Conservation (phyloP, 2,888 invertebrate genomes). For the Halictus quadricinctus region DNA sequence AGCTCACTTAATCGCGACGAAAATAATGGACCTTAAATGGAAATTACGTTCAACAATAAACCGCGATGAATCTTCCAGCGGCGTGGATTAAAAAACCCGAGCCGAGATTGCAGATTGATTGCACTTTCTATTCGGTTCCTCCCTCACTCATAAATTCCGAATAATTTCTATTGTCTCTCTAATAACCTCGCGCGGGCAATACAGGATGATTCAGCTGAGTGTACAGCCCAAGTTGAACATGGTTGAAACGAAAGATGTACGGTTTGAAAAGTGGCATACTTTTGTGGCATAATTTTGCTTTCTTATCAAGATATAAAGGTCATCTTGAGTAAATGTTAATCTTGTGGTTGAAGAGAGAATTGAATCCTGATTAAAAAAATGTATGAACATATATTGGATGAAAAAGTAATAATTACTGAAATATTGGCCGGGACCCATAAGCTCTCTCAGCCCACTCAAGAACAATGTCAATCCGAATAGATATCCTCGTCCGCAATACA, state of each 20-base stretch:
- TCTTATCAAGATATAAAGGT: background rate
- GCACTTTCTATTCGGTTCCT: constrained; percentile 20
- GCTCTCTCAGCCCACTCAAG: too few species aligned
- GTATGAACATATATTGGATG: too few species aligned
- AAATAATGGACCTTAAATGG: background rate
- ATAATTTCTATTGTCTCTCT: constrained; percentile 23
- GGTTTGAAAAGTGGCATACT: background rate
- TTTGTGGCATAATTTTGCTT: background rate
- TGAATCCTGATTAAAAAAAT: background rate
- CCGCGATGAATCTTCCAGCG: background rate
- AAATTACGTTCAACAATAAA: constrained; percentile 5
- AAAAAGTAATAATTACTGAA: too few species aligned
- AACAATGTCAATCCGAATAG: too few species aligned
- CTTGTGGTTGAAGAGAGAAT: background rate
- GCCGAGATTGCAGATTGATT: constrained; percentile 6
- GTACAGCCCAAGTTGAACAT: background rate
- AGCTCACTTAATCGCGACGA: background rate
- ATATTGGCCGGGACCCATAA: too few species aligned
- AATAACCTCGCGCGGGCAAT: constrained; percentile 11
- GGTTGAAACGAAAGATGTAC: background rate
- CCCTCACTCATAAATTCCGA: background rate
- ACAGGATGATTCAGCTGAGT: background rate
- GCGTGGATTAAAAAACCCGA: background rate
- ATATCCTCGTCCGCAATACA: too few species aligned
- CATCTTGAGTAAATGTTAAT: background rate